Evolutionary conservation across 2,888 invertebrate species (phyloP).

Genomic region (Tenodera sinensis): DNA sequence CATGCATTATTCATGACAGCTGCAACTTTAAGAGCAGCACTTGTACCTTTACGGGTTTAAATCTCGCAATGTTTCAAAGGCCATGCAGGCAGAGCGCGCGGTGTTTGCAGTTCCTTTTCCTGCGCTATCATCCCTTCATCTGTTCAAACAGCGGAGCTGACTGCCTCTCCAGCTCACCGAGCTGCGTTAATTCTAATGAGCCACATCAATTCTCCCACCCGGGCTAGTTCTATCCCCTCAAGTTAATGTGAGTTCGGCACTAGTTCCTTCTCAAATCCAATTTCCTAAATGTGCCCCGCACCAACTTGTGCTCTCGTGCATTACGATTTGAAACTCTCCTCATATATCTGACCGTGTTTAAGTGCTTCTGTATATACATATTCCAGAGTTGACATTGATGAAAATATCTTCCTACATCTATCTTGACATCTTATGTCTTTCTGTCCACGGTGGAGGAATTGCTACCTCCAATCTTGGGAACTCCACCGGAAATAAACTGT

Average conservation of each 20-base stretch:
- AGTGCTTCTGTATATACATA: not conserved
- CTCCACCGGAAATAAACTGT: too few species aligned
- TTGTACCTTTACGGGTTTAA: not conserved
- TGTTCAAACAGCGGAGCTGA: slow-evolving; percentile 3
- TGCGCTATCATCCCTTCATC: slow-evolving; percentile 12
- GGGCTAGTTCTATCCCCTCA: not conserved
- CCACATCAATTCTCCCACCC: slow-evolving; percentile 4
- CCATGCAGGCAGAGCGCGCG: not conserved
- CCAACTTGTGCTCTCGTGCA: not conserved
- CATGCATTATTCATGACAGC: not conserved
- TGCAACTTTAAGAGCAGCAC: not conserved
- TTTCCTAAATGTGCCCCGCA: not conserved
- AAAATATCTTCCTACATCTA: not conserved
- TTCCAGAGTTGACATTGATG: not conserved
- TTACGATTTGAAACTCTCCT: not conserved
- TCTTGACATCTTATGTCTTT: too few species aligned
- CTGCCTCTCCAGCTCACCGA: not conserved
- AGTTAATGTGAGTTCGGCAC: not conserved
- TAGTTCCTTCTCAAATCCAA: not conserved
- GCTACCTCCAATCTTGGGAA: too few species aligned
- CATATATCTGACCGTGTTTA: not conserved
- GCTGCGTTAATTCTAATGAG: slow-evolving; percentile 12
- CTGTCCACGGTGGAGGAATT: too few species aligned
- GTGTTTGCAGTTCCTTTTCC: slow-evolving; percentile 14
- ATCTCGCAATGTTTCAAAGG: not conserved